Base-by-base conservation (phyloP, 2,888 invertebrate genomes). In the Pogonocherus hispidulus region DNA sequence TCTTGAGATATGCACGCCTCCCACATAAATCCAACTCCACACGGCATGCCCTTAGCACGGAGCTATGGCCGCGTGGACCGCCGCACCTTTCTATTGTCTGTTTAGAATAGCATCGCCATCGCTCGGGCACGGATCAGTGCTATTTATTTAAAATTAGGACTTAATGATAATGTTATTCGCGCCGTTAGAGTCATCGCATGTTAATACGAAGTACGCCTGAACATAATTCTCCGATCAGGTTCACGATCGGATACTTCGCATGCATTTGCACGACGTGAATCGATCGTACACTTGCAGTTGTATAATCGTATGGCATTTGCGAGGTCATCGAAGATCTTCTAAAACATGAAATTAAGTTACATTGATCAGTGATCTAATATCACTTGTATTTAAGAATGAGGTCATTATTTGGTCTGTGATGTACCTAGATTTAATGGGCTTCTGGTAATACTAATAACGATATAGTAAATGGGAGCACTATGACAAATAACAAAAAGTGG, bases 11-110 rank as follows among this genome's bases (percentile, higher is more conserved):
- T 72, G 72, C 62, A 75, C 75, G 74, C 75, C 75, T 73, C 69
- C 73, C 63, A 74, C 73, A 72, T 74, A 74, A 76, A 73, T 74
- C 73, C 69, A 74, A n/a, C 75, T 73, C 67, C 70, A n/a, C n/a
- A 71, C 75, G 69, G 71, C 72, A 69, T 75, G 59, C 62, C 63
- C 68, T 69, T 66, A 67, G 63, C 11, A 46, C 19, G 44, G 57
- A 55, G 62, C 35, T 52, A 55, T n/a, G 27, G 57, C 47, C 22
- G 18, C n/a, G n/a, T 16, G 54, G 67, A n/a, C n/a, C n/a, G 72
- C 75, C 72, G 72, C 78, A 76, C 78, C 78, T 77, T 71, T 46
- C 73, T 62, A 78, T 78, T 78, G 76, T 78, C 67, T 76, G 66
- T 76, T 54, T 27, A 56, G 60, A 66, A 67, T 71, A 69, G 35